Conservation (phyloP, 2,888 invertebrate genomes). For the Ochropleura leucogaster region DNA sequence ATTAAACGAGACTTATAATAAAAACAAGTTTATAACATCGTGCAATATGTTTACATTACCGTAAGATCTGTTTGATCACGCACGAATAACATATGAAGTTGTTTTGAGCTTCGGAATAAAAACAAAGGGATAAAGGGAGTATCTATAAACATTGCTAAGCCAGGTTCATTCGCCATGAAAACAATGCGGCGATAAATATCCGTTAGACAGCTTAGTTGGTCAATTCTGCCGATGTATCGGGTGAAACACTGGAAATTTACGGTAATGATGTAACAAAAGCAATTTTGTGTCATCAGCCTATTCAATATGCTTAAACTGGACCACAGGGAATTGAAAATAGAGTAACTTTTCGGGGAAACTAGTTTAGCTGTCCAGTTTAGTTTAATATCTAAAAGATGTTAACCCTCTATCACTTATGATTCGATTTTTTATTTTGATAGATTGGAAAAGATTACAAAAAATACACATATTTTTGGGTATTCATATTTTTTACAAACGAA, state of each 20-base stretch:
- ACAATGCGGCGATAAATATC: constrained; percentile 67
- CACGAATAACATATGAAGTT: constrained; percentile 61
- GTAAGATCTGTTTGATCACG: constrained; percentile 40
- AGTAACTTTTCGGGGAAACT: constrained; percentile 24
- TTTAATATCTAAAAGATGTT: constrained; percentile 1
- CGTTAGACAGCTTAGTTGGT: constrained; percentile 67
- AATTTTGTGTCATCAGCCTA: constrained; percentile 62
- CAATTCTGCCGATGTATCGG: constrained; percentile 59
- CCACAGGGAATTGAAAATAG: constrained; percentile 57
- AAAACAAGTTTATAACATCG: constrained; percentile 22
- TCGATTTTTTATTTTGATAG: too few relatives aligned
- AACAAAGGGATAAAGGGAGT: constrained; percentile 58
- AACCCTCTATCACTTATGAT: background rate
- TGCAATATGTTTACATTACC: constrained; percentile 48
- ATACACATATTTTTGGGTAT: too few relatives aligned
- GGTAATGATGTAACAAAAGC: constrained; percentile 65
- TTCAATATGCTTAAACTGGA: constrained; percentile 62
- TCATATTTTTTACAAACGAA: too few relatives aligned
- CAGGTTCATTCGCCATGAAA: constrained; percentile 64
- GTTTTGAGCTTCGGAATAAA: constrained; percentile 61
- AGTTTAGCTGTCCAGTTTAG: constrained; percentile 6
- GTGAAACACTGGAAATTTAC: constrained; percentile 65
- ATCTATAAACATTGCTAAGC: constrained; percentile 62
- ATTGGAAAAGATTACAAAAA: too few relatives aligned
- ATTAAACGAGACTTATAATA: background rate